phyloP scores from a whole-genome alignment of 2,113 vertebrate genomes.

The Scolopax mira region DNA sequence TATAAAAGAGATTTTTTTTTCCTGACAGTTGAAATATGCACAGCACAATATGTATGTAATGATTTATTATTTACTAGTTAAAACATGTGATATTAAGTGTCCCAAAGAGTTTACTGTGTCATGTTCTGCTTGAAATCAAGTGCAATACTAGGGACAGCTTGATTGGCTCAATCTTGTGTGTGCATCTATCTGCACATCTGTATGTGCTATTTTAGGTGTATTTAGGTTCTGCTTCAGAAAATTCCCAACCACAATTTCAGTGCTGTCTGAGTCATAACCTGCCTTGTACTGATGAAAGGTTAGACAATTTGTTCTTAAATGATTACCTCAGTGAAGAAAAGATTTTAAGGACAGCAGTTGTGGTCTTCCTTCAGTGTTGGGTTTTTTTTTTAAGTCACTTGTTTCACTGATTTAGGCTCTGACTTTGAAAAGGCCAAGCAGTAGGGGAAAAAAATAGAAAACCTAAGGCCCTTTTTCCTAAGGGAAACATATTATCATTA shows the following conservation, averaged over 20 bases:
- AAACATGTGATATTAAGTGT: conserved; percentile 2
- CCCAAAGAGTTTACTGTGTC: background rate
- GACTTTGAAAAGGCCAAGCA: conserved; percentile 39
- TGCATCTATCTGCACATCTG: background rate
- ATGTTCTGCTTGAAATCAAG: conserved; percentile 6
- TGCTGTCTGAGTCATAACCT: background rate
- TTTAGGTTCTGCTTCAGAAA: background rate
- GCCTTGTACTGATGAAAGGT: background rate
- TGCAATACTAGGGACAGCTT: background rate
- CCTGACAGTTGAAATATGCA: background rate
- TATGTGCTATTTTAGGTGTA: background rate
- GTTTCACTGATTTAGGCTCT: conserved; percentile 23
- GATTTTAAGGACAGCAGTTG: background rate
- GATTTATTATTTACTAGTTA: conserved; percentile 19
- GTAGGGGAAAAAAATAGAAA: background rate
- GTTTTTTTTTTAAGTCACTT: background rate
- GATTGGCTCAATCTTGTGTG: background rate
- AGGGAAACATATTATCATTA: conserved; percentile 34
- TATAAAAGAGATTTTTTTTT: background rate
- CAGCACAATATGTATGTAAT: background rate
- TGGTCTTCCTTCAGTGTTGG: background rate
- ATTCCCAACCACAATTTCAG: background rate
- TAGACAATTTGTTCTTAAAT: background rate
- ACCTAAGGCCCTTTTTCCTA: background rate
- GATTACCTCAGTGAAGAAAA: background rate